These are phyloP conservation scores for Amblyjoppa proteus DNA, from an alignment of 2,888 invertebrate genomes.

Conservation along the genomic window DNA sequence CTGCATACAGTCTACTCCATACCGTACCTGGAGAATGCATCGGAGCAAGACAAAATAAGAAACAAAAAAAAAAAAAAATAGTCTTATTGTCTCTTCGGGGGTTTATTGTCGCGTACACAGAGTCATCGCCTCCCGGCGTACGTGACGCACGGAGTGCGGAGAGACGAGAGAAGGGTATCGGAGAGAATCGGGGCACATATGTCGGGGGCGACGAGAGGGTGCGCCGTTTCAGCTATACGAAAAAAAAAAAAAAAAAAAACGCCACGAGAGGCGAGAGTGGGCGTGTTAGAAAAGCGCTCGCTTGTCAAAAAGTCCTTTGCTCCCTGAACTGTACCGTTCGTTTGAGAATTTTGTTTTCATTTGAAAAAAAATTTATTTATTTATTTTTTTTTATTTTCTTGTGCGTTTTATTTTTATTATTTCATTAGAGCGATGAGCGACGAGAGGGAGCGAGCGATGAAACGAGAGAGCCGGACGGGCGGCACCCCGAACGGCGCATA, in stretches of 20 bases:
- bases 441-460: constrained; percentile 12
- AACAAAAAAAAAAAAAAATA: constrained; percentile 10
- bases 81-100: constrained; percentile 52
- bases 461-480: not conserved
- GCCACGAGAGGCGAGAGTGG: constrained; percentile 7
- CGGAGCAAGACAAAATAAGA: constrained; percentile 6
- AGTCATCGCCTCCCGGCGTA: constrained; percentile 18
- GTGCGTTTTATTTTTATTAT: constrained; percentile 12
- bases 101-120: constrained; percentile 44
- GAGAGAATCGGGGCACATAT: constrained; percentile 52
- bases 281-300: constrained; percentile 43
- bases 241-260: not conserved
- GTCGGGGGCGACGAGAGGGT: constrained; percentile 18
- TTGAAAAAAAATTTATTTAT: not conserved
- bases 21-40: constrained; percentile 26
- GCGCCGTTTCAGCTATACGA: constrained; percentile 3
- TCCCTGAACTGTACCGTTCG: constrained; percentile 14
- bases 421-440: constrained; percentile 27
- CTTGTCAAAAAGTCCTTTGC: constrained; percentile 46
- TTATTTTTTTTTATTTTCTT: constrained; percentile 1
- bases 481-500: not conserved
- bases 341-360: constrained; percentile 1
- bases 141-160: constrained; percentile 4
- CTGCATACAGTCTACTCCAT: constrained; percentile 2
- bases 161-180: constrained; percentile 11